Evolutionary conservation across 2,888 invertebrate genomes (phyloP).

Genomic region (Conus canariensis): DNA sequence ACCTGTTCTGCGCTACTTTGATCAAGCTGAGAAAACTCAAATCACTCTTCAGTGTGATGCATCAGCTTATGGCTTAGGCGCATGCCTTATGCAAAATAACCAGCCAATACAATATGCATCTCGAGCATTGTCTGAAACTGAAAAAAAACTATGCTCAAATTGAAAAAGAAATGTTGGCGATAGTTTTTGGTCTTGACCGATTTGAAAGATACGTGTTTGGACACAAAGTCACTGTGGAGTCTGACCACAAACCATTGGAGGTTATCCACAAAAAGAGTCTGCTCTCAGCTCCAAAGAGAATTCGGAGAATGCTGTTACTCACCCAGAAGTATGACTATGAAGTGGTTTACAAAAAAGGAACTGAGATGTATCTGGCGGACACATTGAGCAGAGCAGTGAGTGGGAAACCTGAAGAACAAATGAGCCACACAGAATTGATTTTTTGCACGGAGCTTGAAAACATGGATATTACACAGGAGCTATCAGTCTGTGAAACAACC

Average conservation of each 20-base stretch:
- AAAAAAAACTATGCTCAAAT: constrained; percentile 11
- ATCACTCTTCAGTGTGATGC: constrained; percentile 18
- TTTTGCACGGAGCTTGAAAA: constrained; percentile 5
- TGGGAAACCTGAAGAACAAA: neutral
- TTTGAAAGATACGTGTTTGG: constrained; percentile 27
- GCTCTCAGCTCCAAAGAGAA: constrained; percentile 5
- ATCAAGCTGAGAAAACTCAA: neutral
- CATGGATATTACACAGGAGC: constrained; percentile 16
- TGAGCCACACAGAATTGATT: neutral
- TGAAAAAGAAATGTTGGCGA: constrained; percentile 34
- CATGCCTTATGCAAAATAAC: neutral
- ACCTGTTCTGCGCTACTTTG: neutral
- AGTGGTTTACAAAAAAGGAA: constrained; percentile 9
- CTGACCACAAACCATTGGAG: constrained; percentile 28
- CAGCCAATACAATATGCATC: constrained; percentile 29
- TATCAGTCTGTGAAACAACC: neutral
- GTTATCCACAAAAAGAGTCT: constrained; percentile 26
- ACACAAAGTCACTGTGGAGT: neutral
- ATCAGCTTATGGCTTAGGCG: constrained; percentile 22
- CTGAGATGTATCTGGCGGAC: neutral
- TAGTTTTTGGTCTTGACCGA: constrained; percentile 25
- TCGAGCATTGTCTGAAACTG: constrained; percentile 7
- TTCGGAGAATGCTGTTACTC: neutral
- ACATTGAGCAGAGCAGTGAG: constrained; percentile 1
- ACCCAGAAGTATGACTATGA: constrained; percentile 3